Percentiles rank a stretch among this genome's conserved stretches.
Evolutionary conservation across 2,888 invertebrate genomes (phyloP).

Genomic region (Ecdyonurus torrentis): DNA sequence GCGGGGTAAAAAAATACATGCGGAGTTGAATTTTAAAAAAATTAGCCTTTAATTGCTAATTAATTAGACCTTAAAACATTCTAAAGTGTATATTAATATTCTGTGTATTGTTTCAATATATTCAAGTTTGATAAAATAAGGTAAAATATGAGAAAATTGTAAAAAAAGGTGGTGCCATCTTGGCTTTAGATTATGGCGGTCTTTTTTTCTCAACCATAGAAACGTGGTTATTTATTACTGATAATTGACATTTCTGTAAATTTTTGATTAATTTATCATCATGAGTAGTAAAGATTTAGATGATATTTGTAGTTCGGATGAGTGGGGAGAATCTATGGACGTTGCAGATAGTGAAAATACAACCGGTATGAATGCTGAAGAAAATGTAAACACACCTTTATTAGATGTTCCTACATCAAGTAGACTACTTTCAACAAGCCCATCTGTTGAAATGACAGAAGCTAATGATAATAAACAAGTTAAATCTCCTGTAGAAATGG

Average conservation of each 20-base stretch:
- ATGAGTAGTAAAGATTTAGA: background rate
- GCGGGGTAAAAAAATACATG: background rate
- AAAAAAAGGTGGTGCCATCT: background rate
- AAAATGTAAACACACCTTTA: background rate
- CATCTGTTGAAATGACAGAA: conserved; percentile 12
- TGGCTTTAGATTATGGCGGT: background rate
- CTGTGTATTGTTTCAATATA: background rate
- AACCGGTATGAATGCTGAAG: background rate
- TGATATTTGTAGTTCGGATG: background rate
- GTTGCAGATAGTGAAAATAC: background rate
- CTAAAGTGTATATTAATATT: background rate
- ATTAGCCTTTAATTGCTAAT: background rate
- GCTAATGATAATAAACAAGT: conserved; percentile 11
- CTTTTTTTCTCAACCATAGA: background rate
- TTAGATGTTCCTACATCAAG: background rate
- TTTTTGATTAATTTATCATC: background rate
- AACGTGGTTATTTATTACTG: background rate
- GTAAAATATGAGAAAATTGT: background rate
- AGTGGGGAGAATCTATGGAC: background rate
- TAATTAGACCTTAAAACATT: background rate
- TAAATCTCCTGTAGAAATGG: background rate
- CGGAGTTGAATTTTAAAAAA: background rate
- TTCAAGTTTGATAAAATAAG: background rate
- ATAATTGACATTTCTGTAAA: background rate
- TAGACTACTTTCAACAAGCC: background rate